Percentiles rank a stretch among this genome's conserved stretches.
These are phyloP conservation scores for Clusia tigrina DNA, from an alignment of 2,888 invertebrate genomes.

Conservation along the genomic window DNA sequence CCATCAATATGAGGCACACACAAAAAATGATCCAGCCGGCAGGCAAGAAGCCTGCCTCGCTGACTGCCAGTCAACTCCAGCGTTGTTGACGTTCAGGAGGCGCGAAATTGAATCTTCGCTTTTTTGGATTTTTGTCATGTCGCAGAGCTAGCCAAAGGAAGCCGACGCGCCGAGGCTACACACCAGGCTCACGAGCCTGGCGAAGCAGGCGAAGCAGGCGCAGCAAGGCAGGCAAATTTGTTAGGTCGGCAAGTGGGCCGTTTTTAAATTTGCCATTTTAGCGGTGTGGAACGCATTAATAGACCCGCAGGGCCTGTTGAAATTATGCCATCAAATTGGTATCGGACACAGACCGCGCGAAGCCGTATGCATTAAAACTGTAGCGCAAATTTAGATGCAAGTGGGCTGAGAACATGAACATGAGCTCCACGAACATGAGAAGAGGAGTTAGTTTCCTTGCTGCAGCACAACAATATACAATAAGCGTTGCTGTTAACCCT, in stretches of 20 bases:
- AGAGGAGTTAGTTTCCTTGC: background rate
- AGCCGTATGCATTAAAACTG: constrained; percentile 12
- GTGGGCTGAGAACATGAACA: constrained; percentile 27
- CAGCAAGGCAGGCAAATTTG: constrained; percentile 15
- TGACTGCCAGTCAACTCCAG: constrained; percentile 7
- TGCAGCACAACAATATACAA: background rate
- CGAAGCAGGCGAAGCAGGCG: background rate
- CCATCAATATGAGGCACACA: constrained; percentile 31
- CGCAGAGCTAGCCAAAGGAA: constrained; percentile 8
- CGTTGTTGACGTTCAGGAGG: constrained; percentile 36
- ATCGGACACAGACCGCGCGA: constrained; percentile 45
- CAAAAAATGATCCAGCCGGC: constrained; percentile 5
- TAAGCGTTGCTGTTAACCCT: background rate
- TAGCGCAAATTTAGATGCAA: constrained; percentile 34
- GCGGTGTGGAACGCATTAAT: constrained; percentile 48
- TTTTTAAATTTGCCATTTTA: constrained; percentile 55
- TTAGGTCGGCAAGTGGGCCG: constrained; percentile 29
- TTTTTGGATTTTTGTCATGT: constrained; percentile 3
- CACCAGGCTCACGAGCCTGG: no score
- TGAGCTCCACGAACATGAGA: no score
- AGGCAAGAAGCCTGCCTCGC: constrained; percentile 11
- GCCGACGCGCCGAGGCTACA: constrained; percentile 9
- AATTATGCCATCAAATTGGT: constrained; percentile 65
- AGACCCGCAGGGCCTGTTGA: constrained; percentile 58
- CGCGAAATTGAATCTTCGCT: constrained; percentile 28